Evolutionary conservation across 2,113 vertebrate species (phyloP), one percentile per base, ranked within the genome.

Genomic region (Merops nubicus): DNA sequence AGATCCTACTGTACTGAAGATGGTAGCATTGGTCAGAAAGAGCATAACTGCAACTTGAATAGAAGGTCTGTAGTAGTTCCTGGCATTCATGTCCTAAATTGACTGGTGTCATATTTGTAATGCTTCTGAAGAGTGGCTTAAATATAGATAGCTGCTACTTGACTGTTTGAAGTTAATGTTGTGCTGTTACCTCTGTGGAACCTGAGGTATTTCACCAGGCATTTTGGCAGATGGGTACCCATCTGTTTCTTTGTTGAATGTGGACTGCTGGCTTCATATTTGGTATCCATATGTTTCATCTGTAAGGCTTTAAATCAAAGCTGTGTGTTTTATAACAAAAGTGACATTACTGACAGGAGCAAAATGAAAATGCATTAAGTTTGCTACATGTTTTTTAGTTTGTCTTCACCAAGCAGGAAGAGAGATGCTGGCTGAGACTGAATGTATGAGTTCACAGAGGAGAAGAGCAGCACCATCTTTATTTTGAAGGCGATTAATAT

Each of bases 191-290:
- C 83, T 94, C 85, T 88, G 89, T 63, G 60, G 92, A 94, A 97
- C 51, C 60, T 89, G 94, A 85, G 64, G 38, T 94, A 80, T 97
- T 93, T 95, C 87, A 76, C 75, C 38, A 96, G 72, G 74, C 96
- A 76, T 96, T 96, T 97, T 88, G 94, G 92, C 94, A 87, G 96
- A 97, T 96, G 95, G 95, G 53, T 68, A 68, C 88, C 96, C 96
- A 95, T 82, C 91, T 97, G 88, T 88, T 96, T 96, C 83, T 76
- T 56, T 2, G 0, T 57, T 81, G 76, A 89, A 51, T 53, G 86
- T 62, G 83, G 80, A 81, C 85, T 95, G 76, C 93, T 96, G 93
- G 88, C 95, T 93, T 94, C 43, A 10, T 93, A 8, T 63, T 96
- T 96, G 83, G 36, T 90, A 85, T 87, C 95, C 96, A 85, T 97